Evolutionary conservation across 2,888 invertebrate species (phyloP), one percentile per base, ranked within the genome.

Genomic region (Sinelater perroti): DNA sequence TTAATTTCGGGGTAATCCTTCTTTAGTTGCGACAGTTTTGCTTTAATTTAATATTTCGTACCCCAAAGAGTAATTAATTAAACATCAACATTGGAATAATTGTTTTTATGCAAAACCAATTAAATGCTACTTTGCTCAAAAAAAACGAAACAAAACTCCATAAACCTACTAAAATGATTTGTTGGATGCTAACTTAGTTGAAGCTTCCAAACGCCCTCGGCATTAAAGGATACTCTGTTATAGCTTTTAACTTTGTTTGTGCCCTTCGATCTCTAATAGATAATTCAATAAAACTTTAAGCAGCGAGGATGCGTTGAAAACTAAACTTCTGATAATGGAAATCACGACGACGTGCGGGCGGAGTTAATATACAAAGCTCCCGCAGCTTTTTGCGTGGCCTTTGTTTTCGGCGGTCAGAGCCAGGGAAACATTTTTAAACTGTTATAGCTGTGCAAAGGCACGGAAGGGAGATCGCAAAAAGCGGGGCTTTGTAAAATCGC

Each of bases 231-330:
- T 38, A 16, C 17, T 33, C 17, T 11, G 16, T 2, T 16, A 33
- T 16, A 18, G 21, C 21, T 21, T 20, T 20, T 38, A 20, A 21
- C 21, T 21, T 6, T 38, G 38, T 38, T 38, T 38, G 18, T 21
- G 38, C 6, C 38, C 20, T 11, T 38, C 20, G 35, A 35, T 35
- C 35, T 35, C 16, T 16, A n/a, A n/a, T n/a, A 7, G 3, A 13
- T 38, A 38, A 38, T 38, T 13, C 13, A 38, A 38, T 21, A 20
- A 38, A 38, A 38, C 20, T 38, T 38, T 38, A n/a, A 4, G 13
- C 1, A 33, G 16, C 14, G 8, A 33, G 33, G 33, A 17, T 31
- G 31, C 31, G 31, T 6, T 13, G 33, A 33, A 33, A 33, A 10
- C 13, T 3, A 30, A 30, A 30, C 30, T 30, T 30, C 2, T 3